Conservation (phyloP, 2,888 invertebrate genomes). For the Thereva nobilitata region DNA sequence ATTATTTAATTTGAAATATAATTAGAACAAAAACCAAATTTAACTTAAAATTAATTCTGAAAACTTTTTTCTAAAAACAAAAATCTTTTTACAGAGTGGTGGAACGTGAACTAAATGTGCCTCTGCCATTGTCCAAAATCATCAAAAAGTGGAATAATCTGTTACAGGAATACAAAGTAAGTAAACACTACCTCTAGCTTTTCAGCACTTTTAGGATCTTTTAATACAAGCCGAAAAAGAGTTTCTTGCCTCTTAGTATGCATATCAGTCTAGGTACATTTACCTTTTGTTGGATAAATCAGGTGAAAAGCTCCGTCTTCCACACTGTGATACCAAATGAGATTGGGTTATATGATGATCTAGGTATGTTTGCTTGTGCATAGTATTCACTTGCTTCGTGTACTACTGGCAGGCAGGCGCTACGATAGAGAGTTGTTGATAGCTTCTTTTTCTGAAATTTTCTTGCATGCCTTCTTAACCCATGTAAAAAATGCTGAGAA, state of each 20-base stretch:
- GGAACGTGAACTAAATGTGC: conserved; percentile 58
- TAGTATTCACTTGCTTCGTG: no score
- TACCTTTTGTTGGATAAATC: conserved; percentile 23
- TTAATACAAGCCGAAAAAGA: conserved; percentile 2
- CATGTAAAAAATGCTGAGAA: no score
- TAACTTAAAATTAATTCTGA: no score
- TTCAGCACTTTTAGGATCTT: not conserved
- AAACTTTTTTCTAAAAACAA: not conserved
- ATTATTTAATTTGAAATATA: no score
- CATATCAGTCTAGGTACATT: conserved; percentile 23
- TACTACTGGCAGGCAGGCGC: no score
- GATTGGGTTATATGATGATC: no score
- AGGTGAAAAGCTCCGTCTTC: conserved; percentile 23
- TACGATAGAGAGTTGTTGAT: no score
- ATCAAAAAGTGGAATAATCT: conserved; percentile 60
- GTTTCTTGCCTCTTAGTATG: conserved; percentile 24
- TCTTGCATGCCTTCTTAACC: no score
- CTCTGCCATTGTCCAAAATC: conserved; percentile 58
- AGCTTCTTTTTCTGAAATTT: no score
- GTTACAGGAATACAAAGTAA: conserved; percentile 58
- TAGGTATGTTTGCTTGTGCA: no score
- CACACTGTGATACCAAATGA: not conserved
- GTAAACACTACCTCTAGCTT: conserved; percentile 4
- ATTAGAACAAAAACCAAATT: no score
- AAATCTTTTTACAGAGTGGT: conserved; percentile 51